Conservation (phyloP, 2,113 vertebrate genomes). For the Alethe castanea region DNA sequence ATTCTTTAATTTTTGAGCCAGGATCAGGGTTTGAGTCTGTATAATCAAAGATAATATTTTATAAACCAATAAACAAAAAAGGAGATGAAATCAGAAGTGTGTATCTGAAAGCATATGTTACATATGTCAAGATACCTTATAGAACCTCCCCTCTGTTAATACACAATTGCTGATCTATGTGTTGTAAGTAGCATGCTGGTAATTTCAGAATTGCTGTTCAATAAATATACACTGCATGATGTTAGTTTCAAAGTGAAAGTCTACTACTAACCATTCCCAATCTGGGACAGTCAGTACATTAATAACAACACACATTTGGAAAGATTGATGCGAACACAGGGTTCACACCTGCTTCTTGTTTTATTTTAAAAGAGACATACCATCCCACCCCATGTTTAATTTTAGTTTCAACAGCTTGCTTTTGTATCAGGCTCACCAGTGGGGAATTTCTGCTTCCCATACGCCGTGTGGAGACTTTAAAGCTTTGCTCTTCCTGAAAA, state of each 20-base stretch:
- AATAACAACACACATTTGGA: background rate
- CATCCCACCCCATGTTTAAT: background rate
- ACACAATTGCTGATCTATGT: rapidly evolving
- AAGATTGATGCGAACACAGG: background rate
- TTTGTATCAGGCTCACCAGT: background rate
- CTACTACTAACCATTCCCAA: background rate
- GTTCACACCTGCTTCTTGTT: background rate
- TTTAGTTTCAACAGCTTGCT: slow-evolving; percentile 18
- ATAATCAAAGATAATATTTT: background rate
- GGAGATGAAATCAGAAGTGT: background rate
- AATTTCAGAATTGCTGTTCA: background rate
- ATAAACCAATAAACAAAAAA: background rate
- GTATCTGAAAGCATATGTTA: background rate
- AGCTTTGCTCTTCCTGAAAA: background rate
- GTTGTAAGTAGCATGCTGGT: background rate
- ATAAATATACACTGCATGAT: rapidly evolving
- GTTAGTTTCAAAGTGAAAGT: background rate
- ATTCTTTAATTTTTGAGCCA: background rate
- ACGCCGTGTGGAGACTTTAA: background rate
- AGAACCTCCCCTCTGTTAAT: background rate
- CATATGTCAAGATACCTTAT: background rate
- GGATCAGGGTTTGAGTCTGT: background rate
- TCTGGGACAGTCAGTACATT: background rate
- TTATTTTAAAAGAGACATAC: background rate
- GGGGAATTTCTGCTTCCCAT: background rate